Percentiles rank a stretch among this genome's conserved stretches.
Conservation (phyloP, 2,888 invertebrate species). For the Nemoura dubitans region DNA sequence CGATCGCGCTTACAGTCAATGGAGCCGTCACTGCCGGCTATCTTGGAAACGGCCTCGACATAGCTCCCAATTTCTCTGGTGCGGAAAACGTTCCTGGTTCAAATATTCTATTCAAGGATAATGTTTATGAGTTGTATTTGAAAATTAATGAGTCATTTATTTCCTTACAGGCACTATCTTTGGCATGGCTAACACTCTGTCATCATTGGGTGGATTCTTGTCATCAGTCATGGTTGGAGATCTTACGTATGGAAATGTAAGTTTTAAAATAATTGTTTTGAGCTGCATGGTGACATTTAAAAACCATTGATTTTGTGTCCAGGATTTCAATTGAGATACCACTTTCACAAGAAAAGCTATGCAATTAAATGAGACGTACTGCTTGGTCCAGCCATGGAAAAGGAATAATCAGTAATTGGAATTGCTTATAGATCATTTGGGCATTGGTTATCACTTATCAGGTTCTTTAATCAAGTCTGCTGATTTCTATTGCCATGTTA, state of each 20-base stretch:
- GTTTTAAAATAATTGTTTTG: too few relatives aligned
- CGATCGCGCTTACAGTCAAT: constrained; percentile 81
- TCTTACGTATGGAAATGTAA: constrained; percentile 76
- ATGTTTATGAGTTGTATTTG: neutral
- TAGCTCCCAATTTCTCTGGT: constrained; percentile 85
- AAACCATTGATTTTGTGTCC: too few relatives aligned
- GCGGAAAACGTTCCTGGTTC: constrained; percentile 38
- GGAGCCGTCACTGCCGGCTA: constrained; percentile 89
- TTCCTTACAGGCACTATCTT: constrained; percentile 76
- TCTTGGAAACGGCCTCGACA: constrained; percentile 85
- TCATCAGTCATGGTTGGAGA: constrained; percentile 84
- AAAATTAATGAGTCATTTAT: neutral
- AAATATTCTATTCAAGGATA: neutral
- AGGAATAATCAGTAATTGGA: too few relatives aligned
- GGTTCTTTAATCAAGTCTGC: too few relatives aligned
- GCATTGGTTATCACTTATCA: too few relatives aligned
- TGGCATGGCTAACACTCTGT: constrained; percentile 87
- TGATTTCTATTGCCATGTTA: too few relatives aligned
- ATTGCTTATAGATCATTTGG: too few relatives aligned
- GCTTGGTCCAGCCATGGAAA: too few relatives aligned
- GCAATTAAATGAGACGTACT: too few relatives aligned
- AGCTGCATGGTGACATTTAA: too few relatives aligned
- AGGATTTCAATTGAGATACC: too few relatives aligned
- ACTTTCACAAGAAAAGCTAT: too few relatives aligned
- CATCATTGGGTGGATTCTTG: constrained; percentile 83